A percentile compares a stretch with the other conserved stretches of the same genome.
Conservation (phyloP, 2,888 invertebrate genomes). For the Tribolium freemani region DNA sequence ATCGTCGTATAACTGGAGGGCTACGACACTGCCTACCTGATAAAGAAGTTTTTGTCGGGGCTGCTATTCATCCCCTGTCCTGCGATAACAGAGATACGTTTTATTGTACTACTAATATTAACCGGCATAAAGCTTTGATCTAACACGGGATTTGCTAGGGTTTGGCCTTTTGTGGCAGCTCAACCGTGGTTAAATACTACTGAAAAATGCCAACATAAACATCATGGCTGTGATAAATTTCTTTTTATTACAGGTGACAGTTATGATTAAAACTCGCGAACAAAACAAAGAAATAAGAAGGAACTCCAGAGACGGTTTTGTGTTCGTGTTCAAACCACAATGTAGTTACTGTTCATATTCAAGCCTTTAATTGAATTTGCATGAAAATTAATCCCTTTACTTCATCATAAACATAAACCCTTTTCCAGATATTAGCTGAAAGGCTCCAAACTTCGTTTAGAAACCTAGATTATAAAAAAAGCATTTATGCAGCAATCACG, state of each 20-base stretch:
- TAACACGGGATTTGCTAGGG: slow-evolving; percentile 38
- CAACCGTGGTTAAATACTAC: slow-evolving; percentile 38
- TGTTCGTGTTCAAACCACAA: slow-evolving; percentile 20
- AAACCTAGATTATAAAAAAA: neutral
- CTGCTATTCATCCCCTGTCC: slow-evolving; percentile 17
- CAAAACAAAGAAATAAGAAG: neutral
- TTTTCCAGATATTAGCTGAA: slow-evolving; percentile 24
- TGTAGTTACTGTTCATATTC: slow-evolving; percentile 31
- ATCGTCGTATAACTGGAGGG: slow-evolving; percentile 19
- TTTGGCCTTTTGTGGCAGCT: slow-evolving; percentile 38
- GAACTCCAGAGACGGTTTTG: neutral
- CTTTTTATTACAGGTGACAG: slow-evolving; percentile 25
- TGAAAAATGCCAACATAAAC: slow-evolving; percentile 38
- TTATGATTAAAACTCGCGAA: slow-evolving; percentile 14
- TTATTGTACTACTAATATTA: slow-evolving; percentile 41
- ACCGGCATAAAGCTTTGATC: slow-evolving; percentile 43
- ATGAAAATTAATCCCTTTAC: slow-evolving; percentile 36
- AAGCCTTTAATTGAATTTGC: slow-evolving; percentile 37
- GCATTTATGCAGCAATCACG: neutral
- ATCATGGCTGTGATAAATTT: slow-evolving; percentile 7
- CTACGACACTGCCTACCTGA: slow-evolving; percentile 36
- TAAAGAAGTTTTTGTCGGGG: slow-evolving; percentile 37
- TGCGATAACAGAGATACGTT: slow-evolving; percentile 42
- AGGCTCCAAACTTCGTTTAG: slow-evolving; percentile 21
- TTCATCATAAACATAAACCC: slow-evolving; percentile 31